phyloP scores from a whole-genome alignment of 2,797 vertebrate genomes.

The Erpetoichthys calabaricus region DNA sequence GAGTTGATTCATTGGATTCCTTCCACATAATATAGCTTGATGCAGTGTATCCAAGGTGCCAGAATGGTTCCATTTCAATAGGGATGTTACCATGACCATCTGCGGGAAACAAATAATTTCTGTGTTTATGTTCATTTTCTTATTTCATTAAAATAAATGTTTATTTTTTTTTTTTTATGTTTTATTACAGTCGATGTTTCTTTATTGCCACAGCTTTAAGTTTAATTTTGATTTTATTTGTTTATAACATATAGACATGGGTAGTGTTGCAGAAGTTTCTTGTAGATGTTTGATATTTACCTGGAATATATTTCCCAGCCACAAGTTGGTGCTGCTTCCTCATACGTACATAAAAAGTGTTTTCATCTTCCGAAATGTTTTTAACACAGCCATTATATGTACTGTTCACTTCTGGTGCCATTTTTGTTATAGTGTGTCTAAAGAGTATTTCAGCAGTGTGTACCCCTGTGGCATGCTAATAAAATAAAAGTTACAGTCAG shows the following conservation, averaged over 20 bases:
- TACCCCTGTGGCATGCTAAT: constrained; percentile 30
- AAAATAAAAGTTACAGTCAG: constrained; percentile 8
- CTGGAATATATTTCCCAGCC: constrained; percentile 61
- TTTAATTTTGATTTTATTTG: no score
- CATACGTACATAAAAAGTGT: constrained; percentile 52
- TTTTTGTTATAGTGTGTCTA: constrained; percentile 23
- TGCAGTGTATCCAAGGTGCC: constrained; percentile 52
- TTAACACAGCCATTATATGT: constrained; percentile 31
- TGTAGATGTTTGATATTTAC: constrained; percentile 49
- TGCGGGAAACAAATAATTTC: constrained; percentile 23
- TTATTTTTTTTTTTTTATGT: no score
- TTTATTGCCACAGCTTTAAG: background rate
- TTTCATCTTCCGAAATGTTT: no score
- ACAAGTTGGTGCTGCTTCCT: constrained; percentile 39
- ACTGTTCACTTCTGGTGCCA: constrained; percentile 53
- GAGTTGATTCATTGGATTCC: constrained; percentile 69
- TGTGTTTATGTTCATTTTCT: no score
- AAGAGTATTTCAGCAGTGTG: constrained; percentile 73
- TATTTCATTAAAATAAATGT: no score
- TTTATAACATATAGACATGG: no score
- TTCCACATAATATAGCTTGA: constrained; percentile 68
- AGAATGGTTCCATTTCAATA: constrained; percentile 63
- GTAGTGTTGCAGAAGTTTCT: no score
- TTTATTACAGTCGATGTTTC: no score
- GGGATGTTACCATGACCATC: constrained; percentile 62